Evolutionary conservation across 2,888 invertebrate species (phyloP).

Genomic region (Pharmacophagus antenor): DNA sequence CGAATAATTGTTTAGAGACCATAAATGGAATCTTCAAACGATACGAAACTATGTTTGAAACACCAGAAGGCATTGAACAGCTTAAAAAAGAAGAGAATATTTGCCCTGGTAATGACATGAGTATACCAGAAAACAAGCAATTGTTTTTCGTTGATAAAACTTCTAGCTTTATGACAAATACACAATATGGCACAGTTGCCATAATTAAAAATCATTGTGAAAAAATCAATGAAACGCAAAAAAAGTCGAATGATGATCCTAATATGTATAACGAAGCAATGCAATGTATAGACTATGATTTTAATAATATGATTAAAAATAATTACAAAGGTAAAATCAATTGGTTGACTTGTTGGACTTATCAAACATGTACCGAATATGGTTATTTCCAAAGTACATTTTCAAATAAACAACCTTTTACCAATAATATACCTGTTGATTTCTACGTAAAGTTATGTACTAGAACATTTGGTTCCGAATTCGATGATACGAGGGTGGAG

Average conservation of each 20-base stretch:
- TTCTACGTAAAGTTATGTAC: constrained; percentile 64
- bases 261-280: constrained; percentile 43
- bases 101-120: constrained; percentile 57
- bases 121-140: constrained; percentile 52
- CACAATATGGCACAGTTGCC: constrained; percentile 57
- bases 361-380: constrained; percentile 89
- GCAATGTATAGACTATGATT: constrained; percentile 55
- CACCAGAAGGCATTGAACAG: constrained; percentile 47
- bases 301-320: constrained; percentile 50
- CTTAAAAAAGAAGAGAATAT: constrained; percentile 62
- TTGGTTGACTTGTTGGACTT: constrained; percentile 79
- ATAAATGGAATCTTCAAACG: constrained; percentile 51
- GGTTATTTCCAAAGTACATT: constrained; percentile 86
- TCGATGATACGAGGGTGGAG: constrained; percentile 56
- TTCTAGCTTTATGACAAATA: constrained; percentile 48
- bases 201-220: constrained; percentile 52
- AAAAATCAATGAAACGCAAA: constrained; percentile 37
- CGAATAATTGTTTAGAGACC: constrained; percentile 48
- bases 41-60: constrained; percentile 53
- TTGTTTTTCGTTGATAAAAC: constrained; percentile 58
- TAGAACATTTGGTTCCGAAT: constrained; percentile 63
- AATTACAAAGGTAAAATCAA: constrained; percentile 42
- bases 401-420: constrained; percentile 81
- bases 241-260: constrained; percentile 35
- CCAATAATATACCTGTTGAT: constrained; percentile 63